Percentiles rank a stretch among this genome's conserved stretches.
Conservation (phyloP, 2,797 vertebrate species). For the Mormyrus proboscirostris region DNA sequence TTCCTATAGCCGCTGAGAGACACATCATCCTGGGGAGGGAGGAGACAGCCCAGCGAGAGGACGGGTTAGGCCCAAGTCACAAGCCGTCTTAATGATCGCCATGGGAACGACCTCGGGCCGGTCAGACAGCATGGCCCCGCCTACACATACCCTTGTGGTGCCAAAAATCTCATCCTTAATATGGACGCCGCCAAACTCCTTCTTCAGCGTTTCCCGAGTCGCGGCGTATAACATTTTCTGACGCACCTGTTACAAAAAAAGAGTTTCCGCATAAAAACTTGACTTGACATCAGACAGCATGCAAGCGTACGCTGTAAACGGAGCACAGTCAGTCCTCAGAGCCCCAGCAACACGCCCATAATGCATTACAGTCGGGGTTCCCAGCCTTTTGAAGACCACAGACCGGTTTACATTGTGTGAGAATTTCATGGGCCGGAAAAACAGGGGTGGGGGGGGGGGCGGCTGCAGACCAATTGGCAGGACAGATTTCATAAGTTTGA, state of each 20-base stretch:
- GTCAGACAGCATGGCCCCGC: neutral
- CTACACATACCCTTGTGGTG: conserved; percentile 64
- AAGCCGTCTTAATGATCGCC: neutral
- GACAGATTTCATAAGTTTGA: neutral
- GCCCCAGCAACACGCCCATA: neutral
- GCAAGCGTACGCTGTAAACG: neutral
- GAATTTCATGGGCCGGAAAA: neutral
- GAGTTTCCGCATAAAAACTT: neutral
- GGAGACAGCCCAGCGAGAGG: neutral
- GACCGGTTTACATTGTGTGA: neutral
- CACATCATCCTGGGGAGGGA: conserved; percentile 67
- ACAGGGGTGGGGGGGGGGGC: neutral
- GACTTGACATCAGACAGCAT: neutral
- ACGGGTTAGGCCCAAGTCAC: neutral
- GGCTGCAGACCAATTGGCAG: neutral
- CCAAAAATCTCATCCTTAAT: conserved; percentile 85
- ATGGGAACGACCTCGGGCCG: neutral
- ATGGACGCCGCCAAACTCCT: conserved; percentile 80
- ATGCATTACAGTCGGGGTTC: neutral
- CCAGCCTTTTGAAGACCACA: neutral
- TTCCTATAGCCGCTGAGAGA: conserved; percentile 75
- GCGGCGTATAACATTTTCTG: conserved; percentile 86
- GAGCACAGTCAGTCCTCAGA: neutral
- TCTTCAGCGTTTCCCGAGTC: conserved; percentile 77
- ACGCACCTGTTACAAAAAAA: conserved; percentile 59